Evolutionary conservation across 2,797 vertebrate genomes (phyloP).

Genomic region (Synanceia verrucosa): DNA sequence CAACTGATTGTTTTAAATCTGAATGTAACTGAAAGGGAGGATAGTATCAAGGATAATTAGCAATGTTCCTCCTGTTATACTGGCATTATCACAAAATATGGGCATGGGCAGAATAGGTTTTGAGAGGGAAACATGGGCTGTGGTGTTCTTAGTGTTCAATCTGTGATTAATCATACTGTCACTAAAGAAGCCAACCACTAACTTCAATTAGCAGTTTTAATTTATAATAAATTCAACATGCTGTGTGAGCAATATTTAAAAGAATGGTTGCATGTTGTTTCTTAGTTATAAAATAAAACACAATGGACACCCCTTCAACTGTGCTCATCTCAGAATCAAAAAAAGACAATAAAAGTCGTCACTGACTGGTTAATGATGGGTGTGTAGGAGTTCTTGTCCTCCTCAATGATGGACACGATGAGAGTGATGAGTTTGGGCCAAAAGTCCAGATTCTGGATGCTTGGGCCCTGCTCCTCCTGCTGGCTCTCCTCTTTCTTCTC

Average conservation of each 20-base stretch:
- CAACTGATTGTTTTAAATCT: neutral
- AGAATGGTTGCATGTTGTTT: neutral
- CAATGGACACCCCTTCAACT: neutral
- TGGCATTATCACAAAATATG: too few species aligned
- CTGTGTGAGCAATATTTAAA: neutral
- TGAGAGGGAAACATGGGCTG: too few species aligned
- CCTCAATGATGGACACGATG: constrained; percentile 98
- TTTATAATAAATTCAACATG: neutral
- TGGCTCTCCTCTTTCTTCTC: constrained; percentile 76
- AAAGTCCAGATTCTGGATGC: constrained; percentile 95
- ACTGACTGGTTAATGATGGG: constrained; percentile 96
- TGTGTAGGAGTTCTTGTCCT: constrained; percentile 94
- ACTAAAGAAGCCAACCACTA: neutral
- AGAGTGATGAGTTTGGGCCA: constrained; percentile 99
- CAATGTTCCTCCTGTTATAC: too few species aligned
- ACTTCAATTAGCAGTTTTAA: neutral
- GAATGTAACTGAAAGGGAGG: neutral
- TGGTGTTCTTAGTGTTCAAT: too few species aligned
- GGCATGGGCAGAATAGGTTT: too few species aligned
- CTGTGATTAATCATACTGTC: neutral
- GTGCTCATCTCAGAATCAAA: neutral
- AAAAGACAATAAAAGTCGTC: neutral
- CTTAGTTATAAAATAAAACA: neutral
- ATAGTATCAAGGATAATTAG: too few species aligned
- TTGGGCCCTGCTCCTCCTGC: constrained; percentile 92